Percentiles rank a stretch among this genome's conserved stretches.
These are phyloP conservation scores for Spatulosminthurus flaviceps DNA, from an alignment of 2,888 invertebrate genomes.

Conservation along the genomic window DNA sequence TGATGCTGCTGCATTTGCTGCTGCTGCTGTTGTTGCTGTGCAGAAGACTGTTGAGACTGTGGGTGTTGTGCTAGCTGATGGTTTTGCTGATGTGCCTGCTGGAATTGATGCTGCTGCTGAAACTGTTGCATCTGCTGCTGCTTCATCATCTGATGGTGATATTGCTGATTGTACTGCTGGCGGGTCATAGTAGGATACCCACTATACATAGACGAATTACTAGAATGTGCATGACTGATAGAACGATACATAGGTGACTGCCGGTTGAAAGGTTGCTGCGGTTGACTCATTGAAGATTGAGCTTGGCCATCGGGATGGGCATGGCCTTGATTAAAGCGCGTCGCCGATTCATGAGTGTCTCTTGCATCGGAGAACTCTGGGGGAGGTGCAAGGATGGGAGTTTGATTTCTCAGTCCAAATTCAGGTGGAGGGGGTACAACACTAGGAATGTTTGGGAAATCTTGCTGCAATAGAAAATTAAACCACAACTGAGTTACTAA, in stretches of 20 bases:
- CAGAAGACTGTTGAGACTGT: slow-evolving; percentile 54
- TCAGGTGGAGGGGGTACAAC: slow-evolving; percentile 73
- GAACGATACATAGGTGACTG: slow-evolving; percentile 64
- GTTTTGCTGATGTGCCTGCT: slow-evolving; percentile 47
- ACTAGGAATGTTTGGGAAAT: slow-evolving; percentile 68
- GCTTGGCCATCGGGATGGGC: background rate
- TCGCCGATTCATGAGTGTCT: slow-evolving; percentile 61
- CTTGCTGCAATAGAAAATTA: slow-evolving; percentile 56
- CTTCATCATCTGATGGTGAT: slow-evolving; percentile 57
- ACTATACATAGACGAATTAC: slow-evolving; percentile 63
- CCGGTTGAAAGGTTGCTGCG: slow-evolving; percentile 61
- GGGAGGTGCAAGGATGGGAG: slow-evolving; percentile 79
- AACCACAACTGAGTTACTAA: no score
- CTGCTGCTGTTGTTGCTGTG: slow-evolving; percentile 47
- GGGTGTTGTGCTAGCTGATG: slow-evolving; percentile 51
- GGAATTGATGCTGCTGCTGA: slow-evolving; percentile 43
- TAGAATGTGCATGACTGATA: slow-evolving; percentile 62
- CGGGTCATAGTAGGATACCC: slow-evolving; percentile 63
- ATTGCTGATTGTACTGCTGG: slow-evolving; percentile 59
- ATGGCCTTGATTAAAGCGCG: slow-evolving; percentile 61
- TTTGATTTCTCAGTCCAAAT: slow-evolving; percentile 67
- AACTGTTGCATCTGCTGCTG: slow-evolving; percentile 52
- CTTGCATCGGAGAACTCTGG: slow-evolving; percentile 79
- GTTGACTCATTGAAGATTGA: slow-evolving; percentile 27
- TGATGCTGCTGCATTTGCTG: slow-evolving; percentile 62